Conservation (phyloP, 1,140 invertebrate genomes). For the Ditylenchus dipsaci region DNA sequence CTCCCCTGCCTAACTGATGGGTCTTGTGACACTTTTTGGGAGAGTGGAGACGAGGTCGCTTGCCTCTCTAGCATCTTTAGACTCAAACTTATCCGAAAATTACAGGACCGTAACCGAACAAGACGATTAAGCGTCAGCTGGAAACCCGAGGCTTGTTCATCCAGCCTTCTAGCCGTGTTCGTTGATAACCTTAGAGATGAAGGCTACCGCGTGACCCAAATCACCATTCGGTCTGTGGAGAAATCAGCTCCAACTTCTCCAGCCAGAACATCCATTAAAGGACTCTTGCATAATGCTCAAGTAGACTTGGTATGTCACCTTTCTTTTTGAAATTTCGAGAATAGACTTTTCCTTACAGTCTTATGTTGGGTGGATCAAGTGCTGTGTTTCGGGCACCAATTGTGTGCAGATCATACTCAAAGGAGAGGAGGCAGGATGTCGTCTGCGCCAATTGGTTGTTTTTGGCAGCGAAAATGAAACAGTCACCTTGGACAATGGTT, state of each 20-base stretch:
- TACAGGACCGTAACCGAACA: conserved; percentile 66
- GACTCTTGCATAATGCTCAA: conserved; percentile 13
- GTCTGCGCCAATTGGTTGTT: conserved; percentile 31
- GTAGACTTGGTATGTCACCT: conserved; percentile 10
- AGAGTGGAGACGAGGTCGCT: conserved; percentile 80
- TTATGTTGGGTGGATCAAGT: conserved; percentile 79
- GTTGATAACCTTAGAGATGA: conserved; percentile 52
- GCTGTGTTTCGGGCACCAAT: conserved; percentile 68
- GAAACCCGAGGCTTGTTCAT: conserved; percentile 15
- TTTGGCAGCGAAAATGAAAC: conserved; percentile 12
- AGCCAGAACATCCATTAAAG: neutral
- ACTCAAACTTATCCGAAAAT: neutral
- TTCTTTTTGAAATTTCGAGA: neutral
- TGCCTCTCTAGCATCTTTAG: neutral
- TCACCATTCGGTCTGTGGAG: conserved; percentile 3
- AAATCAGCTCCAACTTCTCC: neutral
- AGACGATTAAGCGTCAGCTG: conserved; percentile 72
- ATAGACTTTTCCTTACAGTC: conserved; percentile 49
- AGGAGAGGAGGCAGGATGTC: conserved; percentile 61
- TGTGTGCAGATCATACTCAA: conserved; percentile 73
- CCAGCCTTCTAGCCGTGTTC: conserved; percentile 41
- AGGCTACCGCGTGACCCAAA: conserved; percentile 29
- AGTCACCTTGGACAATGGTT: neutral
- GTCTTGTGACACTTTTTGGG: conserved; percentile 97
- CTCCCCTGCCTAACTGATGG: conserved; percentile 82